Percentiles rank a stretch among this genome's conserved stretches.
These are phyloP conservation scores for Ictidomys tridecemlineatus DNA, from an alignment of 2,113 vertebrate species.

Conservation along the genomic window DNA sequence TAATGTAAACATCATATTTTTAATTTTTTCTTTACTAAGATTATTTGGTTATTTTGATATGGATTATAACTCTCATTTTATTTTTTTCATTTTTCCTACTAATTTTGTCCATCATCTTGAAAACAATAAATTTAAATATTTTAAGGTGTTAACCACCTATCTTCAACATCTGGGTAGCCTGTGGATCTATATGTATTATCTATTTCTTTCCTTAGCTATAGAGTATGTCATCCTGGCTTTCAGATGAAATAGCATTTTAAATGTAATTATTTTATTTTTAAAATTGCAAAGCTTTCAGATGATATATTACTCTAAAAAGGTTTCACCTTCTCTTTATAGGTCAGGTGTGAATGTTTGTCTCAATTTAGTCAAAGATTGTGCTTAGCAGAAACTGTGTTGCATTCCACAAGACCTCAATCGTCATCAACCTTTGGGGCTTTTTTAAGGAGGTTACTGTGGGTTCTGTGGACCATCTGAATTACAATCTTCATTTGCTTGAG, in stretches of 20 bases:
- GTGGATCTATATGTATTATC: background rate
- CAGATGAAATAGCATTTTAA: background rate
- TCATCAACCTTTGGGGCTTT: background rate
- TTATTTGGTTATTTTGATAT: background rate
- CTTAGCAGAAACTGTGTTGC: background rate
- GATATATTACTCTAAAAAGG: background rate
- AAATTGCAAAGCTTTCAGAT: background rate
- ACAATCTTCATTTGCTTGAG: background rate
- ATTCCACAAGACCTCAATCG: rapidly evolving
- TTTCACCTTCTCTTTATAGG: background rate
- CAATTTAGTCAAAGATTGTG: background rate
- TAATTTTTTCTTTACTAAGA: background rate
- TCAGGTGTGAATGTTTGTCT: background rate
- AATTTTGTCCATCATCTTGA: background rate
- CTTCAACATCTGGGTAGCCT: background rate
- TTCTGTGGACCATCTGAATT: background rate
- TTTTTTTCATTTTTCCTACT: background rate
- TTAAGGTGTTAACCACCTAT: background rate
- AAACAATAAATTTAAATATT: background rate
- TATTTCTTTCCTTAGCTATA: background rate
- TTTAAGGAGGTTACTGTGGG: too few relatives aligned
- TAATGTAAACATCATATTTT: background rate
- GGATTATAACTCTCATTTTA: background rate
- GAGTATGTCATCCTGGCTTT: background rate
- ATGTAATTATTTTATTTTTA: background rate